phyloP scores from a whole-genome alignment of 2,797 vertebrate genomes.

The Sebastes itinus region DNA sequence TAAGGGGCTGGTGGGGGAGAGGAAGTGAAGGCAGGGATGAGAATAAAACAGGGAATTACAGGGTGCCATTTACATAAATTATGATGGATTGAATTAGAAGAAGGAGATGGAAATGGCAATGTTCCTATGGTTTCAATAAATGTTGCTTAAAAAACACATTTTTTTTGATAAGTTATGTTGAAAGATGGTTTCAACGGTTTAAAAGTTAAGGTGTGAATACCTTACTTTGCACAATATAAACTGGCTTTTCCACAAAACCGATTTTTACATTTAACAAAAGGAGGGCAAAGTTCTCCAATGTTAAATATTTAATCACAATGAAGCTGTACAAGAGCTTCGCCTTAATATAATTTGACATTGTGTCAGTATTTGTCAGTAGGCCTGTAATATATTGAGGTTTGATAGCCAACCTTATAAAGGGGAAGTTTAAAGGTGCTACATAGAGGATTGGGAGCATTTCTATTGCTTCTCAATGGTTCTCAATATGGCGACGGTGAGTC shows the following conservation, averaged over 20 bases:
- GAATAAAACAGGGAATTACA: background rate
- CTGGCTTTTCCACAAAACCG: background rate
- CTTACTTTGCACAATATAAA: background rate
- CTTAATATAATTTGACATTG: too few species aligned
- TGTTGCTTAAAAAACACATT: background rate
- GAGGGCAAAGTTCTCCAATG: too few species aligned
- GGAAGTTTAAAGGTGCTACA: too few species aligned
- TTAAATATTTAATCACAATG: too few species aligned
- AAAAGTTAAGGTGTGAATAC: background rate
- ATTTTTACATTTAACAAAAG: too few species aligned
- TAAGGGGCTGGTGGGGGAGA: background rate
- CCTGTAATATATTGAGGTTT: too few species aligned
- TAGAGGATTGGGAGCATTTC: too few species aligned
- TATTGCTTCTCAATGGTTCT: too few species aligned
- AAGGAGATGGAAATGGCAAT: background rate
- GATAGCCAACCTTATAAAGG: too few species aligned
- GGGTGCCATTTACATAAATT: conserved; percentile 1
- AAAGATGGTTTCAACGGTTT: background rate
- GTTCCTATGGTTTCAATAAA: background rate
- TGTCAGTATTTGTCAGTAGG: too few species aligned
- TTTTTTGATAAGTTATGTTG: background rate
- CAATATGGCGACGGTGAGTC: too few species aligned
- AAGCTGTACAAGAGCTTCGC: too few species aligned
- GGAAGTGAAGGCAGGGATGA: background rate
- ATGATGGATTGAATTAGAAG: background rate